Evolutionary conservation across 2,888 invertebrate genomes (phyloP), one percentile per base, ranked within the genome.

Genomic region (Scaptomyza tumidula): DNA sequence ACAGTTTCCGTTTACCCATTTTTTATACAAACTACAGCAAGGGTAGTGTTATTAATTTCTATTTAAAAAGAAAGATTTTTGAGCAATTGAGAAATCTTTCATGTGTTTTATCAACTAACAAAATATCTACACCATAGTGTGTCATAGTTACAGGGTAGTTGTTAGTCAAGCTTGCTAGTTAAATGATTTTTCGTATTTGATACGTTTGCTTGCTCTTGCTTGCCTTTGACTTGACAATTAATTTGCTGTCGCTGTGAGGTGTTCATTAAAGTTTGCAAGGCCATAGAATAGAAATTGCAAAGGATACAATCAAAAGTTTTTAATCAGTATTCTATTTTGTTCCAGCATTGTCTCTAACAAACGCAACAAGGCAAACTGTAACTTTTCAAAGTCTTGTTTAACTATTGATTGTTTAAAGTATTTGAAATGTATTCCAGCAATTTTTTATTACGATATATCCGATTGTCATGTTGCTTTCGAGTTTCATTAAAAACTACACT

Each of bases 211-310:
- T 52, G 50, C 70, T 43, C 54, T 53, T 45, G n/a, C n/a, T n/a
- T n/a, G n/a, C 54, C 58, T 63, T 64, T 64, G 41, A 50, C 39
- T 63, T 62, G 35, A 29, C 55, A 78, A 72, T 80, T 80, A 64
- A 77, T 80, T 76, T 69, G 57, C 43, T 10, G 11, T 27, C 27
- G 24, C 44, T 62, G 19, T 27, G 56, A 50, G 50, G 39, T 65
- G 61, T 66, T 69, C 63, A 63, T 66, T 66, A 69, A 72, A 77
- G 35, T 66, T 62, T 59, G n/a, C 19, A 24, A 33, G 29, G 31
- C 39, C 35, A n/a, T 37, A 58, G 41, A 49, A 66, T 75, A 55
- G 35, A 63, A 54, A 55, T 55, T 53, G 45, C 49, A 45, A 44
- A 62, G 39, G 24, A 68, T 50, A 7, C 39, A 56, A 43, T 14